Evolutionary conservation across 2,888 invertebrate genomes (phyloP).

Genomic region (Lasioglossum pauxillum): DNA sequence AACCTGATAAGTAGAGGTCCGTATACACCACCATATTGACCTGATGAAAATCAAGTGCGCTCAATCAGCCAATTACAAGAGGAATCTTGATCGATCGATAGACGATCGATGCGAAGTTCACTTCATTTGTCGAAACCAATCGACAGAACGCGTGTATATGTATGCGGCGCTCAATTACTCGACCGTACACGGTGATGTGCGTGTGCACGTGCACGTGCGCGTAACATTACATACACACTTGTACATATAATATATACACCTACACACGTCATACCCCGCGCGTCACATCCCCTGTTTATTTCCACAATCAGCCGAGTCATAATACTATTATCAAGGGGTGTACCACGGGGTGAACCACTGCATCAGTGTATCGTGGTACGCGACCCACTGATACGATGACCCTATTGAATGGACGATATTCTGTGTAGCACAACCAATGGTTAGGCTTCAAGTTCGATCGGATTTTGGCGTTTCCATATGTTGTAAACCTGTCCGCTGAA

Average conservation of each 20-base stretch:
- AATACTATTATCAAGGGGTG: slow-evolving; percentile 83
- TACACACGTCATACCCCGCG: slow-evolving; percentile 59
- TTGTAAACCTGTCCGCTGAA: not conserved
- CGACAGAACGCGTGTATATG: slow-evolving; percentile 73
- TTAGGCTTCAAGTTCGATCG: slow-evolving; percentile 64
- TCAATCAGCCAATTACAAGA: slow-evolving; percentile 53
- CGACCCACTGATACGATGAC: slow-evolving; percentile 80
- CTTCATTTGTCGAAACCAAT: slow-evolving; percentile 75
- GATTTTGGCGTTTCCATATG: slow-evolving; percentile 35
- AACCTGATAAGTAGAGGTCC: not conserved
- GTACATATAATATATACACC: slow-evolving; percentile 40
- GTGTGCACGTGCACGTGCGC: not conserved
- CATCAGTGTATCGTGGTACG: slow-evolving; percentile 65
- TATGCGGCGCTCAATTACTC: slow-evolving; percentile 55
- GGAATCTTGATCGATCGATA: slow-evolving; percentile 57
- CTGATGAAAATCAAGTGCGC: slow-evolving; percentile 3
- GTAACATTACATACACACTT: slow-evolving; percentile 27
- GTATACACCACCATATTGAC: not conserved
- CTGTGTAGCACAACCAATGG: slow-evolving; percentile 48
- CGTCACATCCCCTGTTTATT: slow-evolving; percentile 78
- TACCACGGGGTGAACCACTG: slow-evolving; percentile 68
- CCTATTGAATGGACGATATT: slow-evolving; percentile 73
- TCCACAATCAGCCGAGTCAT: slow-evolving; percentile 82
- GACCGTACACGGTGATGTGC: slow-evolving; percentile 18
- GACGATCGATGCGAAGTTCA: slow-evolving; percentile 61